Base-by-base conservation (phyloP, 1,140 invertebrate species). In the Whitmania pigra region DNA sequence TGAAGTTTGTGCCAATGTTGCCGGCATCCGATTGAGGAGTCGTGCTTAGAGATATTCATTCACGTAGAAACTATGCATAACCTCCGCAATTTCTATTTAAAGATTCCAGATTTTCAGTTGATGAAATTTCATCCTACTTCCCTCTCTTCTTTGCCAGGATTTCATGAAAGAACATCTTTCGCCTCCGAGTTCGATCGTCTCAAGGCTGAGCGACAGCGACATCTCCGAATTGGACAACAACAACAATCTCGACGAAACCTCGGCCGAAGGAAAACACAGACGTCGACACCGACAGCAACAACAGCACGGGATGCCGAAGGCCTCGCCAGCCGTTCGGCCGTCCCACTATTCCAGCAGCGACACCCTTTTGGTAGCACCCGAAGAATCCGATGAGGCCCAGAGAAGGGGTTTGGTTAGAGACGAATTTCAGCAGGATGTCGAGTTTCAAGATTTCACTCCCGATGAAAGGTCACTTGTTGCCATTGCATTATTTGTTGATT, bases 161-260 rank as follows among this genome's bases (percentile, higher is more conserved):
- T 71, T 78, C 20, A 63, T 77, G 5, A 89, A 88, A 76, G 92
- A 94, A 83, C 93, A 94, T 83, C 85, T 95, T 73, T 95, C 93
- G 76, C 93, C 93, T 54, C 91, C 92, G 74, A 90, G 90, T 74
- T 90, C 84, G 25, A 89, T 89, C 71, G 68, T 55, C 22, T 91
- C 91, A 71, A 86, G 90, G 75, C 86, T 93, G 75, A 94, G 92
- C 75, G 93, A 96, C 82, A 82, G 81, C 75, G 85, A 97, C 83
- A 81, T 85, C 73, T 94, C 91, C 76, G 93, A 96, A 82, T 89
- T 91, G 80, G 92, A 94, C 81, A 87, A 90, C 76, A 84, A 85
- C 72, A 87, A 86, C 78, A 31, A 54, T 70, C n/a, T 53, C 68
- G 29, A 25, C 22, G 57, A n/a, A n/a, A 22, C 13, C 57, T 11